Evolutionary conservation across 1,140 invertebrate genomes (phyloP), one percentile per base, ranked within the genome.

Genomic region (Neodiprion pinetum): DNA sequence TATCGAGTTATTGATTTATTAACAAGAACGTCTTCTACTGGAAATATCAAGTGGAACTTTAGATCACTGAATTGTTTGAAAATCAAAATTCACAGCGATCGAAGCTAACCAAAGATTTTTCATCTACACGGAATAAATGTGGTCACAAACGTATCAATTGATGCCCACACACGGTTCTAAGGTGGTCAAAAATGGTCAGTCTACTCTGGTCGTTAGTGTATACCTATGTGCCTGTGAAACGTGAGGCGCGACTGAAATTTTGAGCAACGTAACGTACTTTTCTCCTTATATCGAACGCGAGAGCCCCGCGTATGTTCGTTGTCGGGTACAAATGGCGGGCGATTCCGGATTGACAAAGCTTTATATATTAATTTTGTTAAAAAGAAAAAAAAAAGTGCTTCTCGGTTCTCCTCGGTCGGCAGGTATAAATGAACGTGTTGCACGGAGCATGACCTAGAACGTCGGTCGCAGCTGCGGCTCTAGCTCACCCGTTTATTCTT

Each of bases 291-390:
- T 40, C 28, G 28, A 40, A 40, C 28, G 28, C 28, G 28, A 40
- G 28, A 40, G 28, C 28, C 5, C n/a, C 53, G n/a, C 53, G 11
- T 61, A 61, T 61, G 9, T 9, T 61, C 53, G 11, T 61, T 61
- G 53, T 61, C 53, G n/a, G 53, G 53, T 61, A 61, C 4, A 61
- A 61, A 61, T 61, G 53, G 11, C 11, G n/a, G n/a, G 53, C 53
- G 53, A 61, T 61, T 61, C 53, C n/a, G 53, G n/a, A 61, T 61
- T 61, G 53, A 61, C 53, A 17, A 61, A 61, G 53, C 53, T 61
- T 14, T 61, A 61, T 61, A 61, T 40, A 40, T 40, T 40, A 40
- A 40, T 61, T 61, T 61, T 17, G 53, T 61, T 14, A 61, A 61
- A 61, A 61, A 61, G 11, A 61, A 14, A 61, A 61, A 61, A 14